These are phyloP conservation scores for Macrophya alboannulata DNA, from an alignment of 2,888 invertebrate genomes.

Conservation along the genomic window DNA sequence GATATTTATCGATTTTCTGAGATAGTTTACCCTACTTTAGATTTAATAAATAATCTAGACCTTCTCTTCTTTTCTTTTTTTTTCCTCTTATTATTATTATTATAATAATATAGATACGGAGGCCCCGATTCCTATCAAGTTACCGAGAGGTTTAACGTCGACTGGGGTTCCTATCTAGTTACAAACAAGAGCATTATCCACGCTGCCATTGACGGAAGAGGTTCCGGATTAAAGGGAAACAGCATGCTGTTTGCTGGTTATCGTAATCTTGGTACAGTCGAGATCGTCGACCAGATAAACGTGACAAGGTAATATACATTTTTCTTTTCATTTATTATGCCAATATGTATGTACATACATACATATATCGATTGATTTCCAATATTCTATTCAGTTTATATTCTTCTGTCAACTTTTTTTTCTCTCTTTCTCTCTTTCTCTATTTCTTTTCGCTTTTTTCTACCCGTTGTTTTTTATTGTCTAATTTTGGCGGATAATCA, in stretches of 20 bases:
- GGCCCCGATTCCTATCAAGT: constrained; percentile 96
- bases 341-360: too few relatives aligned
- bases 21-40: neutral
- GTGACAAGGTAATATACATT: constrained; percentile 85
- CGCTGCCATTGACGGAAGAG: constrained; percentile 94
- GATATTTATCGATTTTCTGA: too few relatives aligned
- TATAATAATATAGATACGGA: constrained; percentile 86
- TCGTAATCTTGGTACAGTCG: constrained; percentile 92
- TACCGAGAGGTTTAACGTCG: constrained; percentile 90
- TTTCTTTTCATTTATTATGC: too few relatives aligned
- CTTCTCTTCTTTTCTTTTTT: neutral
- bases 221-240: constrained; percentile 93
- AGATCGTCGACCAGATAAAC: constrained; percentile 95
- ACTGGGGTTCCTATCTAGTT: constrained; percentile 94
- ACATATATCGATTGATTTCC: constrained; percentile 21
- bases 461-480: neutral
- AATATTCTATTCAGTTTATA: constrained; percentile 18
- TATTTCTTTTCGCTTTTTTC: neutral
- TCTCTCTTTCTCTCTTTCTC: neutral
- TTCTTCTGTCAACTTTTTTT: constrained; percentile 37
- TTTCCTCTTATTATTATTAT: constrained; percentile 33
- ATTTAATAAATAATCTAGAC: neutral
- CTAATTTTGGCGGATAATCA: neutral
- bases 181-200: constrained; percentile 93
- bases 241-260: constrained; percentile 91